Evolutionary conservation across 1,140 invertebrate genomes (phyloP).

Genomic region (Acromyrmex heyeri): DNA sequence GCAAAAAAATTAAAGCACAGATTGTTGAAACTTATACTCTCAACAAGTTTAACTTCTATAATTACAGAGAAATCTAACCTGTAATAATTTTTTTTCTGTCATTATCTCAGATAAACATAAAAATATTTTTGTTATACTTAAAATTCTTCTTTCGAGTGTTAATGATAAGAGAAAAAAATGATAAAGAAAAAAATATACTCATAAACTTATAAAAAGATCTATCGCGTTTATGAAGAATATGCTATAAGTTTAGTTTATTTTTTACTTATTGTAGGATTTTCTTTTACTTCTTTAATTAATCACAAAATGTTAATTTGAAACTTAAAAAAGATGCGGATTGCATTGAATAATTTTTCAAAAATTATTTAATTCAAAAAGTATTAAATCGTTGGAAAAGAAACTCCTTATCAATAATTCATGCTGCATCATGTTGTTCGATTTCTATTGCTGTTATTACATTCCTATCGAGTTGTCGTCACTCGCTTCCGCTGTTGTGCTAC

Average conservation of each 20-base stretch:
- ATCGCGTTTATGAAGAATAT: not conserved
- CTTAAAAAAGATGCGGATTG: not conserved
- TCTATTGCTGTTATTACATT: slow-evolving; percentile 11
- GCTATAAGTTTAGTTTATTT: not conserved
- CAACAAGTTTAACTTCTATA: not conserved
- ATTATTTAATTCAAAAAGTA: not conserved
- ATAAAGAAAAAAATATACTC: not conserved
- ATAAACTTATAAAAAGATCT: not conserved
- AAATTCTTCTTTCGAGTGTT: not conserved
- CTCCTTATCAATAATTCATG: slow-evolving; percentile 38
- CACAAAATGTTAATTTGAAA: not conserved
- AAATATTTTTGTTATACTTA: not conserved
- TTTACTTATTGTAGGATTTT: not conserved
- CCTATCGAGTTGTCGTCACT: slow-evolving; percentile 14
- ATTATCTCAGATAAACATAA: not conserved
- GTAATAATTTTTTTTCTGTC: not conserved
- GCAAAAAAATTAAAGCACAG: not conserved
- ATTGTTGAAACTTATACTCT: not conserved
- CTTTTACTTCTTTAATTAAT: not conserved
- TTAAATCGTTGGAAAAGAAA: slow-evolving; percentile 18
- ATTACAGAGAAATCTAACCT: not conserved
- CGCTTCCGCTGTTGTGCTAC: slow-evolving; percentile 3
- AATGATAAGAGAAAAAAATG: too few species aligned
- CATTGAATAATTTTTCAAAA: slow-evolving; percentile 9
- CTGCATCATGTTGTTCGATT: slow-evolving; percentile 20